phyloP scores from a whole-genome alignment of 2,888 invertebrate species.

The Cryptophagus acutangulus region DNA sequence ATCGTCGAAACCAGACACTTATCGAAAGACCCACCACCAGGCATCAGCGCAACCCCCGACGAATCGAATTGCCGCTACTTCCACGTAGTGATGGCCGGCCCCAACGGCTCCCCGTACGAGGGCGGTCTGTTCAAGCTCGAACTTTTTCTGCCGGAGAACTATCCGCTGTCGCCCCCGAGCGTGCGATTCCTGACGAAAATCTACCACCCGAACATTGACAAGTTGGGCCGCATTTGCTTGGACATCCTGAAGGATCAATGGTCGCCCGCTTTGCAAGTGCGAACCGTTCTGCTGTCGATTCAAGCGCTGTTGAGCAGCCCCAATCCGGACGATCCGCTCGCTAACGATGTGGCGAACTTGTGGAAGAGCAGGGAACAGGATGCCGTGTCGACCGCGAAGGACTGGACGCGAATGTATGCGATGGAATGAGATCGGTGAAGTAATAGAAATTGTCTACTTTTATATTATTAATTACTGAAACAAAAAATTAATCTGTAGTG shows the following conservation, averaged over 20 bases:
- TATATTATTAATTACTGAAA: too few species aligned
- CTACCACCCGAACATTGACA: slow-evolving; percentile 99
- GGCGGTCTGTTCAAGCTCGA: slow-evolving; percentile 97
- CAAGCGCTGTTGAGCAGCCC: slow-evolving; percentile 93
- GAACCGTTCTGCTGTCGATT: slow-evolving; percentile 96
- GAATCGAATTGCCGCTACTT: slow-evolving; percentile 82
- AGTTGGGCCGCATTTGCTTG: slow-evolving; percentile 96
- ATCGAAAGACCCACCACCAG: slow-evolving; percentile 96
- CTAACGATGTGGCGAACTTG: slow-evolving; percentile 96
- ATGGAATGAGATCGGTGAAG: slow-evolving; percentile 40
- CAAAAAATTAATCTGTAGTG: too few species aligned
- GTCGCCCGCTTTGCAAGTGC: slow-evolving; percentile 98
- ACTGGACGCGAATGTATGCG: slow-evolving; percentile 90
- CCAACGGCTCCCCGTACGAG: slow-evolving; percentile 95
- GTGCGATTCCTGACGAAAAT: slow-evolving; percentile 99
- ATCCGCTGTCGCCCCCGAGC: slow-evolving; percentile 99
- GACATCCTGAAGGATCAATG: slow-evolving; percentile 98
- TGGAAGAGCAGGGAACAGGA: slow-evolving; percentile 98
- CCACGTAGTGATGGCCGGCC: slow-evolving; percentile 93
- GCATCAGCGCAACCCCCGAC: slow-evolving; percentile 94
- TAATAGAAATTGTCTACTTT: too few species aligned
- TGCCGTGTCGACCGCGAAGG: slow-evolving; percentile 91
- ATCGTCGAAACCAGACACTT: slow-evolving; percentile 96
- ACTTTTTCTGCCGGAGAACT: slow-evolving; percentile 98
- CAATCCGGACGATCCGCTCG: slow-evolving; percentile 97